Evolutionary conservation across 2,797 vertebrate species (phyloP), one percentile per base, ranked within the genome.

Genomic region (Acrossocheilus wenchowensis): DNA sequence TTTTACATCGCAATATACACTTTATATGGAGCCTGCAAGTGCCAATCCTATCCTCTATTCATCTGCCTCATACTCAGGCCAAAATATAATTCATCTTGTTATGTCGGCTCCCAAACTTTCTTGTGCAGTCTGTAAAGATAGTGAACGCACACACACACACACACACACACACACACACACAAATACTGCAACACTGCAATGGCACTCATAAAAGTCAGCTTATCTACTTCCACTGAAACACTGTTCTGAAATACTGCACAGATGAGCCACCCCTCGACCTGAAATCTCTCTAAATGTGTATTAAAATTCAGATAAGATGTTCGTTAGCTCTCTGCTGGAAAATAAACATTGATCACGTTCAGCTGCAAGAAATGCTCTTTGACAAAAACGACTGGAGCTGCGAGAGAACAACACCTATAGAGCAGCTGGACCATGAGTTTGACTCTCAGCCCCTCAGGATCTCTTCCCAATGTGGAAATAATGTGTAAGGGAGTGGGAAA

Each of bases 1-100:
- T 74, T 86, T 86, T 81, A 81, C 21, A 19, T 62, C 2, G 12
- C 34, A 34, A 73, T 86, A 73, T 85, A 73, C 26, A 73, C 54
- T 80, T 78, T 69, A 78, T 50, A 73, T 64, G 12, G 52, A 72
- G 66, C n/a, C 77, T n/a, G 50, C 52, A 80, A 48, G 23, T 81
- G 84, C 69, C 83, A 85, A 23, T 64, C 54, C 41, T 17, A 80
- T 62, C 30, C 41, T 39, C 57, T 15, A 80, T 86, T 81, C 43
- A 39, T 86, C 41, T 54, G 48, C 52, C 54, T 81, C 43, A 57
- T 48, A 78, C 66, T 79, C 21, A 66, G 43, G n/a, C 62, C 43
- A 66, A 68, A 36, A 74, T n/a, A 64, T 54, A 80, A 66, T 52
- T 72, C 64, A 87, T 69, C 60, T 82, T 23, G 41, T 64, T 74